Base-by-base conservation (phyloP, 30 jellyfish, hydroid and myxozoan species). In the Rhopilema esculentum region DNA sequence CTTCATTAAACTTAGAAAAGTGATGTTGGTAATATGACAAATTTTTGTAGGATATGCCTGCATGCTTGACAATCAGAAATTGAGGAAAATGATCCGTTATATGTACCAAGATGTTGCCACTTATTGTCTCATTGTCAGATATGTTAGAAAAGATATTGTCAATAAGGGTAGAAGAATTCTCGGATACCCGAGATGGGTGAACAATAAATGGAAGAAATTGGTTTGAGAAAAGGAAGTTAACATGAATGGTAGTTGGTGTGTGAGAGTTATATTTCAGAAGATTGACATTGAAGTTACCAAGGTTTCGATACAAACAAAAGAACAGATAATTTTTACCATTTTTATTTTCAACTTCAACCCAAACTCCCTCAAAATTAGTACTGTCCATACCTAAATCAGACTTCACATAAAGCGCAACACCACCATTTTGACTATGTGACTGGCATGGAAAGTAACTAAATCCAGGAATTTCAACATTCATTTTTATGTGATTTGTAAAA, bases 341-440 rank as follows among this genome's bases (percentile, higher is more conserved):
- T 1, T 1, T 1, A 71, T 25, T 33, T 75, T 75, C 86, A 2
- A 75, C 40, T 75, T 31, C 86, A 1, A 75, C 77, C 86, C 86
- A 75, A 31, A 49, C 86, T 2, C 49, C 7, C 52, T 75, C 86
- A 75, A 28, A 75, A 31, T 49, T 76, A 1, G 25, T n/a, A 53
- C 75, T 0, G 22, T 75, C 51, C 0, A 27, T 31, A 75, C 40
- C 17, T 49, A 75, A 29, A 75, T 75, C 86, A 2, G 85, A 75
- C 40, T 75, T 75, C 49, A 75, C 85, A 33, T 75, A 77, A 40
- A 77, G 51, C 4, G 72, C 87, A 18, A 77, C 87, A 51, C 87
- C 87, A 77, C 88, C 78, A 77, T 77, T 77, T 61, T 77, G 88
- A 77, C 88, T 77, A 52, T 77, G 88, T 57, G 28, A 77, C 53